A percentile compares a stretch with the other conserved stretches of the same genome.
Conservation (phyloP, 2,888 invertebrate genomes). For the Oxycera nigricornis region DNA sequence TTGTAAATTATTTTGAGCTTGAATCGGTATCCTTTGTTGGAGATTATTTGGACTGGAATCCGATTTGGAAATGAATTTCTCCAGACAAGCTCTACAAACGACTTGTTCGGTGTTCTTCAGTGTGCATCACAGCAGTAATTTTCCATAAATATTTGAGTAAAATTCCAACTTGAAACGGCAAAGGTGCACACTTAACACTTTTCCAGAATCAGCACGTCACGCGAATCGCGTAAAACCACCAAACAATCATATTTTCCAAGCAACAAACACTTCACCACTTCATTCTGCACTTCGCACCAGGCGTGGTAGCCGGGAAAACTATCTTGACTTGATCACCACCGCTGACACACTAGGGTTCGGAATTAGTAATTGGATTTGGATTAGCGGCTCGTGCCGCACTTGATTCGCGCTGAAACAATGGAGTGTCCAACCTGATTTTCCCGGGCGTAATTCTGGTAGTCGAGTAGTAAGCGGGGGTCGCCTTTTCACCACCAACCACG, state of each 20-base stretch:
- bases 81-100: no score
- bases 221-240: not conserved
- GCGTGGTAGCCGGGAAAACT: not conserved
- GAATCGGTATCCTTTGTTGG: no score
- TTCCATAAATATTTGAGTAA: no score
- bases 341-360: not conserved
- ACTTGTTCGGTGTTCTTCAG: no score
- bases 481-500: not conserved
- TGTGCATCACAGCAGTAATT: no score
- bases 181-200: not conserved
- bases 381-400: not conserved
- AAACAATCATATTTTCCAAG: not conserved
- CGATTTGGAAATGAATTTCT: no score
- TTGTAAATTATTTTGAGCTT: no score
- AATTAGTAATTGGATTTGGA: constrained; percentile 14
- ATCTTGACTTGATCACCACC: not conserved
- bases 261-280: not conserved
- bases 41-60: no score
- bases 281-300: not conserved
- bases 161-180: no score
- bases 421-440: constrained; percentile 13
- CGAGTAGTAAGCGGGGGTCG: no score
- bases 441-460: not conserved
- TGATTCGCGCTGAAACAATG: constrained; percentile 5
- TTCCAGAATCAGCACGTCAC: not conserved